These are phyloP conservation scores for Drosophila macrospina DNA, from an alignment of 2,888 invertebrate genomes.

Conservation along the genomic window DNA sequence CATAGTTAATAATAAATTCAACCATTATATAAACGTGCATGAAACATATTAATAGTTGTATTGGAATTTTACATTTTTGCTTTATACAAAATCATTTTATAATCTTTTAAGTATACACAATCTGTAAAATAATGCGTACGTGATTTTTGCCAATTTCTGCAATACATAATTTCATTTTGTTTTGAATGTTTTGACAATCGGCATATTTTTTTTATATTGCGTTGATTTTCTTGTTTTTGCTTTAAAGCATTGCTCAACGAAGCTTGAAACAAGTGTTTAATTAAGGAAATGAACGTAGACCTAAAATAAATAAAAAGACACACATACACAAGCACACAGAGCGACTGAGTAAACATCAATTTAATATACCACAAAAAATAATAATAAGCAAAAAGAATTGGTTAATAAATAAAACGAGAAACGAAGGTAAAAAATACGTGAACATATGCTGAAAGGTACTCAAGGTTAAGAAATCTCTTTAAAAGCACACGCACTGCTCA, in stretches of 20 bases:
- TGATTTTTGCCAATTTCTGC: conserved; percentile 40
- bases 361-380: conserved; percentile 51
- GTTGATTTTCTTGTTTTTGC: conserved; percentile 18
- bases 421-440: conserved; percentile 33
- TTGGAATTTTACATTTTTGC: background rate
- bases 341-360: conserved; percentile 43
- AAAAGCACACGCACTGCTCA: conserved; percentile 62
- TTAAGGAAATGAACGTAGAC: conserved; percentile 74
- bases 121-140: conserved; percentile 18
- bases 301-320: conserved; percentile 54
- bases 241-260: conserved; percentile 60
- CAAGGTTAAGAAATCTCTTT: conserved; percentile 80
- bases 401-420: conserved; percentile 64
- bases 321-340: conserved; percentile 18
- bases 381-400: conserved; percentile 47
- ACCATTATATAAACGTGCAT: background rate
- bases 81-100: background rate
- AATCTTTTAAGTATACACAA: background rate
- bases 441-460: conserved; percentile 71
- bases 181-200: conserved; percentile 28
- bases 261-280: conserved; percentile 80
- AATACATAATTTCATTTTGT: conserved; percentile 22
- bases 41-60: background rate
- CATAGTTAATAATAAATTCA: background rate
- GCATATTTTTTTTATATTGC: conserved; percentile 35